phyloP scores from a whole-genome alignment of 2,113 vertebrate genomes.

The Talpa occidentalis region DNA sequence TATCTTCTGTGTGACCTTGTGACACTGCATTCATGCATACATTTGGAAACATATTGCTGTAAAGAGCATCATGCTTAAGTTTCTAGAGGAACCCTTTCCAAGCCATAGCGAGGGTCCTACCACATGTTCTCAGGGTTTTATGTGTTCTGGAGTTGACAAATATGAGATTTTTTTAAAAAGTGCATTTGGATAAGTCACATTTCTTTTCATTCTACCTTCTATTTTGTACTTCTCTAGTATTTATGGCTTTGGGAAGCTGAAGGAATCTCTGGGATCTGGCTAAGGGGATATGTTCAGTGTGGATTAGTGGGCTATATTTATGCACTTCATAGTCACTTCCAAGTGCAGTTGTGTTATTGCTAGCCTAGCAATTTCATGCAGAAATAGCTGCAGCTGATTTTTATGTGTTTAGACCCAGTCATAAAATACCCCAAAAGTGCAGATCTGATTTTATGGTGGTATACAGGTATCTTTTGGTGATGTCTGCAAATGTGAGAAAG shows the following conservation, averaged over 20 bases:
- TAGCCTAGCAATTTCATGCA: not conserved
- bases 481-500: not conserved
- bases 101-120: not conserved
- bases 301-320: not conserved
- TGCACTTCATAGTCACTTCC: not conserved
- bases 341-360: not conserved
- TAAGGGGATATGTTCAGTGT: not conserved
- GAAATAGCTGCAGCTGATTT: not conserved
- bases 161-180: not conserved
- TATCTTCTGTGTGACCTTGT: not conserved
- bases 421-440: not conserved
- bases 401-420: not conserved
- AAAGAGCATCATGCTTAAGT: not conserved
- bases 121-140: not conserved
- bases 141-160: not conserved
- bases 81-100: not conserved
- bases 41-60: not conserved
- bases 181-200: not conserved
- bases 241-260: not conserved
- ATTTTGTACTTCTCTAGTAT: not conserved
- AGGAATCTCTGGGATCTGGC: not conserved
- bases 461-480: not conserved
- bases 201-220: not conserved
- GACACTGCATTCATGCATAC: not conserved
- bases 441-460: not conserved